These are phyloP conservation scores for Furnarius figulus DNA, from an alignment of 2,113 vertebrate species.

Conservation along the genomic window DNA sequence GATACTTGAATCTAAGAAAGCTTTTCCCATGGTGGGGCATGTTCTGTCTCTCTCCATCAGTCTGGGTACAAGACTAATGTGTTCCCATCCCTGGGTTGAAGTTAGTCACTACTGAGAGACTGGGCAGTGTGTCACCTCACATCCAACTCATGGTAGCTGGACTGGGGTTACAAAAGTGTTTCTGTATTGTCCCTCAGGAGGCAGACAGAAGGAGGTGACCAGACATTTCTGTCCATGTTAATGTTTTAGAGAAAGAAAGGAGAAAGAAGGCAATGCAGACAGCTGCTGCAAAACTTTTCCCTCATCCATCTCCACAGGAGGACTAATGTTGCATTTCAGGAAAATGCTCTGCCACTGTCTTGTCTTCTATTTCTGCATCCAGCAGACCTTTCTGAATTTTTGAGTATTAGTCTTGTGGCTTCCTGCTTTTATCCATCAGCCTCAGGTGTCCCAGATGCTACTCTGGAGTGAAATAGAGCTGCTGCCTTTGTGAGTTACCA, in stretches of 20 bases:
- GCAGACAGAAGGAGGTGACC: background rate
- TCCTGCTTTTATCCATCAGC: background rate
- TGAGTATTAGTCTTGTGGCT: background rate
- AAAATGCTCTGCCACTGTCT: background rate
- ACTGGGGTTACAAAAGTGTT: background rate
- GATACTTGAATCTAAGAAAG: background rate
- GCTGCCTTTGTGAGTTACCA: background rate
- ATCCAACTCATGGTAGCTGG: fast-evolving
- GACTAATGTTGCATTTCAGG: background rate
- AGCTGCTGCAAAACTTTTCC: background rate
- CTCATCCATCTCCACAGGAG: background rate
- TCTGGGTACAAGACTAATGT: background rate
- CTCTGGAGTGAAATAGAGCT: background rate
- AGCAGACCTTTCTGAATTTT: background rate
- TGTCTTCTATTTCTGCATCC: background rate
- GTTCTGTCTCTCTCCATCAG: background rate
- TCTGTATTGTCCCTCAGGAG: background rate
- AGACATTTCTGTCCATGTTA: background rate
- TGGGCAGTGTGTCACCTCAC: background rate
- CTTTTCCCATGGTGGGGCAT: background rate
- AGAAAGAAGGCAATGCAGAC: background rate
- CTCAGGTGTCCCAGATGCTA: background rate
- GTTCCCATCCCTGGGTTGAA: background rate
- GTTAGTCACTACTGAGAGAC: background rate
- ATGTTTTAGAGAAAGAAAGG: background rate